Conservation (phyloP, 2,888 invertebrate species). For the Melanostoma scalare region DNA sequence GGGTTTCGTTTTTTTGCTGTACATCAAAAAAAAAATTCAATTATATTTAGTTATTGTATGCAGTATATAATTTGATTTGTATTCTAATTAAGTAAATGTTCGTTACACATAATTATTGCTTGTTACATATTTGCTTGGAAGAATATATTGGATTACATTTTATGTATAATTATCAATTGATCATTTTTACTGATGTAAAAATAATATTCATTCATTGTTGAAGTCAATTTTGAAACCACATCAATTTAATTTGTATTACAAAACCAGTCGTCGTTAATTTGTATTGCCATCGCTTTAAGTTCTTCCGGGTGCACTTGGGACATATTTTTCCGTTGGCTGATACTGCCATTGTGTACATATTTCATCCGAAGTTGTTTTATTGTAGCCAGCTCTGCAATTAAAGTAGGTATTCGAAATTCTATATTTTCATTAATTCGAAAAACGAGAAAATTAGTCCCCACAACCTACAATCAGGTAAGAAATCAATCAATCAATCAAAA, state of each 20-base stretch:
- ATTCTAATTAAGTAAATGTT: conserved; percentile 2
- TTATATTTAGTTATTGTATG: too few species aligned
- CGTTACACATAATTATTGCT: conserved; percentile 27
- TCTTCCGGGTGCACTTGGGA: conserved; percentile 82
- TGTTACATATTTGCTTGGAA: background rate
- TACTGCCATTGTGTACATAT: conserved; percentile 86
- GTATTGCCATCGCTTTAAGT: conserved; percentile 55
- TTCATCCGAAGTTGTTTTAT: conserved; percentile 84
- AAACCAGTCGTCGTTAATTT: conserved; percentile 34
- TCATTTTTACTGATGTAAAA: background rate
- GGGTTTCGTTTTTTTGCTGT: too few species aligned
- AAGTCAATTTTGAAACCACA: conserved; percentile 61
- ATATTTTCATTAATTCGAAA: background rate
- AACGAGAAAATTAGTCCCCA: background rate
- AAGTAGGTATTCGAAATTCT: background rate
- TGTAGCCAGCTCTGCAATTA: conserved; percentile 84
- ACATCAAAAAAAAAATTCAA: too few species aligned
- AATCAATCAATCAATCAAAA: conserved; percentile 8
- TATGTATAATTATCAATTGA: too few species aligned
- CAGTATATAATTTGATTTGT: background rate
- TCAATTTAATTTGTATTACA: conserved; percentile 27
- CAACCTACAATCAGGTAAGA: background rate
- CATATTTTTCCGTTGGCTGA: conserved; percentile 86
- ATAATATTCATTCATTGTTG: conserved; percentile 1
- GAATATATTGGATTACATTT: background rate